These are phyloP conservation scores for Tetramorium alpestre DNA, from an alignment of 1,140 invertebrate genomes.

Conservation along the genomic window DNA sequence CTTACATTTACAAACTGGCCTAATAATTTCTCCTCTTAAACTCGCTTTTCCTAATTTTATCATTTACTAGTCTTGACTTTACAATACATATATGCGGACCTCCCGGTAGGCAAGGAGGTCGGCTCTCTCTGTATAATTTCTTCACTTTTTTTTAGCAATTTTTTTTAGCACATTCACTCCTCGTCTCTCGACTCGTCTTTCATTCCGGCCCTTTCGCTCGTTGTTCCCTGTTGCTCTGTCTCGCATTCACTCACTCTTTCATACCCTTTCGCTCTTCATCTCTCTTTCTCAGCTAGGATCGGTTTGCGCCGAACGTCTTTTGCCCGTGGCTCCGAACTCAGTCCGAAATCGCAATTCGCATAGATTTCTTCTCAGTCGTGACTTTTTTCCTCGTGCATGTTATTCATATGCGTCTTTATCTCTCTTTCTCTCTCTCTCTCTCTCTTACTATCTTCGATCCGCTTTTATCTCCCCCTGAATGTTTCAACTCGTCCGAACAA, in stretches of 20 bases:
- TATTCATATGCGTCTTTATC: slow-evolving; percentile 14
- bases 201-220: slow-evolving; percentile 54
- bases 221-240: slow-evolving; percentile 22
- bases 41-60: slow-evolving; percentile 78
- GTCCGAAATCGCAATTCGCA: slow-evolving; percentile 82
- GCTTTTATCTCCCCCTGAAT: slow-evolving; percentile 71
- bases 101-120: slow-evolving; percentile 86
- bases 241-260: slow-evolving; percentile 74
- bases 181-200: slow-evolving; percentile 69
- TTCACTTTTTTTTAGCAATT: slow-evolving; percentile 75
- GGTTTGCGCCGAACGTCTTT: slow-evolving; percentile 86
- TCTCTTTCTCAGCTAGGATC: slow-evolving; percentile 82
- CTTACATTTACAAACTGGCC: slow-evolving; percentile 84
- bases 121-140: slow-evolving; percentile 86
- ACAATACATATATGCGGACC: slow-evolving; percentile 85
- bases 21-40: slow-evolving; percentile 81
- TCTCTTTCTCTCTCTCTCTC: neutral
- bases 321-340: slow-evolving; percentile 85
- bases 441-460: slow-evolving; percentile 46
- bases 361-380: slow-evolving; percentile 73
- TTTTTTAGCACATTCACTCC: slow-evolving; percentile 72
- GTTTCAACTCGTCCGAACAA: slow-evolving; percentile 63
- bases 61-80: slow-evolving; percentile 82
- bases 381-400: slow-evolving; percentile 62
- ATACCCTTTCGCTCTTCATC: slow-evolving; percentile 65